A percentile compares a stretch with the other conserved stretches of the same genome.
Conservation (phyloP, 1,140 invertebrate species). For the Zaprionus africanus region DNA sequence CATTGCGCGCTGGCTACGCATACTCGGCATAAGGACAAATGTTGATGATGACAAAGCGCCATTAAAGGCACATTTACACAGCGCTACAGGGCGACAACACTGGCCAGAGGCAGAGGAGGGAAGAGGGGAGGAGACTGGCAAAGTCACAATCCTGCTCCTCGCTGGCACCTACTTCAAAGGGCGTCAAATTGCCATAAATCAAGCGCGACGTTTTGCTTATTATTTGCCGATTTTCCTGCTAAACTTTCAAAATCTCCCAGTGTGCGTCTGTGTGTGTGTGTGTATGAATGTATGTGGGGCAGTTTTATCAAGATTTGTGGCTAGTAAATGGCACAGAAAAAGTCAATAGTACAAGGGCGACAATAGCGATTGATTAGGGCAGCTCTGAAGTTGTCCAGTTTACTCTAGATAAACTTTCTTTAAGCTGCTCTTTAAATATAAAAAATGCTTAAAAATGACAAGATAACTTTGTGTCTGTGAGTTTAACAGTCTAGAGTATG, state of each 20-base stretch:
- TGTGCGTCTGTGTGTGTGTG: not conserved
- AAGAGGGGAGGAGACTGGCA: not conserved
- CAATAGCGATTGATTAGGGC: slow-evolving; percentile 38
- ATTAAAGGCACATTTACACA: slow-evolving; percentile 80
- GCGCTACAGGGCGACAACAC: slow-evolving; percentile 4
- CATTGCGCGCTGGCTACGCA: slow-evolving; percentile 65
- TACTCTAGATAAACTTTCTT: not conserved
- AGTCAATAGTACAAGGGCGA: slow-evolving; percentile 9
- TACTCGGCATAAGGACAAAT: slow-evolving; percentile 75
- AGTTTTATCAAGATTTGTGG: slow-evolving; percentile 65
- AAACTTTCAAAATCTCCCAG: slow-evolving; percentile 27
- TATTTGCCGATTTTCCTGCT: slow-evolving; percentile 75
- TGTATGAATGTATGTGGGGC: slow-evolving; percentile 11
- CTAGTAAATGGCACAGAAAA: slow-evolving; percentile 39
- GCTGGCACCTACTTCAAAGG: slow-evolving; percentile 63
- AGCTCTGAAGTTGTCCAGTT: not conserved
- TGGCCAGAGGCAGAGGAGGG: not conserved
- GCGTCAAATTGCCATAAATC: slow-evolving; percentile 75
- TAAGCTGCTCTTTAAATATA: not conserved
- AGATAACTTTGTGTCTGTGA: not conserved
- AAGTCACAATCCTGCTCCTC: not conserved
- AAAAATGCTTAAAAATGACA: not conserved
- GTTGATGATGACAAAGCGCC: slow-evolving; percentile 82
- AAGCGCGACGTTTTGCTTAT: slow-evolving; percentile 79
- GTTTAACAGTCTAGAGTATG: not conserved